Conservation (phyloP, 2,888 invertebrate genomes). For the Leptinotarsa haldemani region DNA sequence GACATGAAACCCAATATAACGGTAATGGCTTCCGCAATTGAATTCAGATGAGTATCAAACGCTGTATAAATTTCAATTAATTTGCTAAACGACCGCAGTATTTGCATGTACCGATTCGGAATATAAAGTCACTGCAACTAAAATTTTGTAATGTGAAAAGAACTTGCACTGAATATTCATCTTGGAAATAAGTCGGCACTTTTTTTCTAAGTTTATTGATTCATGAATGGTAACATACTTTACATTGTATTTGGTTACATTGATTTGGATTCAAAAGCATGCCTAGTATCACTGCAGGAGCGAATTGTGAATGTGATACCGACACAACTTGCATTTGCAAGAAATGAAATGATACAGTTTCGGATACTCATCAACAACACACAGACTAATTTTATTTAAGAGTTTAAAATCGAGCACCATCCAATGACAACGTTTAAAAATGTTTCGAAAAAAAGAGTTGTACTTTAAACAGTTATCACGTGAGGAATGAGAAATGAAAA, state of each 20-base stretch:
- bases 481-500: no score
- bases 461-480: no score
- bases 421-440: no score
- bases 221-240: background rate
- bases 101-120: constrained; percentile 15
- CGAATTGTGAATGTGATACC: no score
- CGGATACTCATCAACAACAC: no score
- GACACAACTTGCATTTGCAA: no score
- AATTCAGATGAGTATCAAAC: constrained; percentile 29
- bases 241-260: background rate
- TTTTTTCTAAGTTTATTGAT: background rate
- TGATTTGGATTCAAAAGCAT: no score
- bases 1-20: constrained; percentile 28
- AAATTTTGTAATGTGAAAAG: background rate
- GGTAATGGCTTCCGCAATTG: constrained; percentile 27
- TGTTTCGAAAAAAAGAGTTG: no score
- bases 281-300: no score
- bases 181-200: background rate
- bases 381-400: no score
- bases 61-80: constrained; percentile 37
- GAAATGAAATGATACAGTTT: no score
- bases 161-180: background rate
- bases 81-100: constrained; percentile 17
- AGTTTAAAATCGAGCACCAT: no score
- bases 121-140: constrained; percentile 14